phyloP scores from a whole-genome alignment of 2,113 vertebrate genomes.

The Chaetodon auriga region DNA sequence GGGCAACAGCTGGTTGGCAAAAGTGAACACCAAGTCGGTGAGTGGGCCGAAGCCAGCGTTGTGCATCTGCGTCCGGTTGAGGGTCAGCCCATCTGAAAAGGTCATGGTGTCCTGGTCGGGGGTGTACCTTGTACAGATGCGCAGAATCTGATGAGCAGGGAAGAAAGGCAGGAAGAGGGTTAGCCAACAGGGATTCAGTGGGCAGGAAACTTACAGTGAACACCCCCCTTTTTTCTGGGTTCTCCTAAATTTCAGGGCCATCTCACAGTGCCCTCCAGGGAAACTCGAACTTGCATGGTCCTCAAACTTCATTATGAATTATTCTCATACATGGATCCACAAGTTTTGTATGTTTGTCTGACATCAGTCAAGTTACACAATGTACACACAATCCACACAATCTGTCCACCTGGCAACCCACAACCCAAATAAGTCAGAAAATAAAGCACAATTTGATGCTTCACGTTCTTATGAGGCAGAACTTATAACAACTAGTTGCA shows the following conservation, averaged over 20 bases:
- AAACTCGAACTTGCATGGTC: no score
- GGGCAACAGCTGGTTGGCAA: slow-evolving; percentile 98
- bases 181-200: slow-evolving; percentile 7
- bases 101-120: slow-evolving; percentile 99
- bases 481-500: background rate
- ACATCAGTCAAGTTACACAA: no score
- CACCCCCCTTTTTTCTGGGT: no score
- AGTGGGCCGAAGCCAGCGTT: slow-evolving; percentile 98
- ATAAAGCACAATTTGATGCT: background rate
- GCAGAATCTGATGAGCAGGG: slow-evolving; percentile 88
- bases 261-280: no score
- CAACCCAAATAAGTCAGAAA: background rate
- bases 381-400: no score
- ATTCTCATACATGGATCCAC: no score
- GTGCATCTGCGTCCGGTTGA: slow-evolving; percentile 99
- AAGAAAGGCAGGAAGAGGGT: background rate
- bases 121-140: slow-evolving; percentile 98
- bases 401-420: no score
- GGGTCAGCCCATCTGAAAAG: slow-evolving; percentile 97
- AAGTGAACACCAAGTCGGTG: slow-evolving; percentile 98
- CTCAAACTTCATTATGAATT: no score
- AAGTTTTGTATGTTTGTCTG: no score
- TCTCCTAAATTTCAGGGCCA: no score
- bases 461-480: background rate
- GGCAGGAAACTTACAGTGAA: slow-evolving; percentile 7